These are phyloP conservation scores for Desmophyllum pertusum DNA, from an alignment of 92 coral and sea anemone species.

Conservation along the genomic window DNA sequence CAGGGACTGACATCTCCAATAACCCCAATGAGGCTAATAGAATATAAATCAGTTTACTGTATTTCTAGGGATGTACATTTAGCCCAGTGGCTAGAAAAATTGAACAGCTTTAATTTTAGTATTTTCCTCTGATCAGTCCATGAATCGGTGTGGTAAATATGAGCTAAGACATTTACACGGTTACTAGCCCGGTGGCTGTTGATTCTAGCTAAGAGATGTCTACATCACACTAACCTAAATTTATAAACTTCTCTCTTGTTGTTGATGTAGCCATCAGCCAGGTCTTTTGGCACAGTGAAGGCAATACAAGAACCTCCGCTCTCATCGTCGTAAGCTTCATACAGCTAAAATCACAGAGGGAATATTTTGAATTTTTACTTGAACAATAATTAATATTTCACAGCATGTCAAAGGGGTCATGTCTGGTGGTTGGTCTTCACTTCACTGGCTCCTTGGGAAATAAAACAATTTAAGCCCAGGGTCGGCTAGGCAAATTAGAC, in stretches of 20 bases:
- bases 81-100: no score
- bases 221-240: slow-evolving; percentile 72
- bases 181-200: background rate
- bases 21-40: background rate
- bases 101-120: no score
- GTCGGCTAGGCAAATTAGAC: background rate
- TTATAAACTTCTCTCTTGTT: slow-evolving; percentile 93
- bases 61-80: no score
- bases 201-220: background rate
- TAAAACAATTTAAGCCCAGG: background rate
- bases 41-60: no score
- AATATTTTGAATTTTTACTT: background rate
- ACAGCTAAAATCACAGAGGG: slow-evolving; percentile 57
- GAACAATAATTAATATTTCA: slow-evolving; percentile 29
- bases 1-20: no score
- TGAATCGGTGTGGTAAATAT: no score
- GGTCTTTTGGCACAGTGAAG: slow-evolving; percentile 87
- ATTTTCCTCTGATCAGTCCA: no score
- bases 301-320: slow-evolving; percentile 63
- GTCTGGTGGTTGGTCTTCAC: background rate
- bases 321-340: slow-evolving; percentile 79
- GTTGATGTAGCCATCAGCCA: slow-evolving; percentile 96
- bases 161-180: no score
- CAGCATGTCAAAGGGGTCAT: slow-evolving; percentile 4
- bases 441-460: background rate